Evolutionary conservation across 2,888 invertebrate species (phyloP).

Genomic region (Pecten maximus): DNA sequence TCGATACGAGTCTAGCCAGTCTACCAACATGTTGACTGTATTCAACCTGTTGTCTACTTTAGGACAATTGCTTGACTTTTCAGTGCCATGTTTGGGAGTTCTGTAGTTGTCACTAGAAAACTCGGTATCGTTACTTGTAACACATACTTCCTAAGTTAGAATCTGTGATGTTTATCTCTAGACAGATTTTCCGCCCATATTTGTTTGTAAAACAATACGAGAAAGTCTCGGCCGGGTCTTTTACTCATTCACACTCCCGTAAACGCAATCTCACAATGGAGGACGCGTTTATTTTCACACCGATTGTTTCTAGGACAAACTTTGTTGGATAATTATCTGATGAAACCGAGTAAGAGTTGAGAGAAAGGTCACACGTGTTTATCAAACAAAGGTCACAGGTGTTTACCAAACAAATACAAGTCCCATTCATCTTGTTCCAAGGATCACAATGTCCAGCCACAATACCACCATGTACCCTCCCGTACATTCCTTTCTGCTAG

Average conservation of each 20-base stretch:
- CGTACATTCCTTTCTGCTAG: neutral
- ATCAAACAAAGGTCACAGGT: neutral
- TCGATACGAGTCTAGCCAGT: no score
- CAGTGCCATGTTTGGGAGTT: neutral
- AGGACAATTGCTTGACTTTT: neutral
- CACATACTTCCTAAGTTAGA: neutral
- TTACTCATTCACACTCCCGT: neutral
- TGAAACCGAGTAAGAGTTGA: neutral
- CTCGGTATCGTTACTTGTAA: neutral
- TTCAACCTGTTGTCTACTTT: neutral
- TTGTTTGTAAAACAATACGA: conserved; percentile 24
- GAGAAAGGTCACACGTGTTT: neutral
- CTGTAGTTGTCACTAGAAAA: neutral
- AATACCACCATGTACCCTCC: conserved; percentile 9
- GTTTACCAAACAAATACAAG: neutral
- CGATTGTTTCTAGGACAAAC: conserved; percentile 13
- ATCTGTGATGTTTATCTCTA: neutral
- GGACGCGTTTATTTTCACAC: neutral
- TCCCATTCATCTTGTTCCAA: neutral
- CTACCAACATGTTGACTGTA: no score
- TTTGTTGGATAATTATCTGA: neutral
- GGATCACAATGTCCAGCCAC: neutral
- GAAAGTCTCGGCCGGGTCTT: neutral
- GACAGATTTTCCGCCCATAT: neutral
- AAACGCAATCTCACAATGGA: neutral